Evolutionary conservation across 1,140 invertebrate species (phyloP), one percentile per base, ranked within the genome.

Genomic region (Pseudoatta argentina): DNA sequence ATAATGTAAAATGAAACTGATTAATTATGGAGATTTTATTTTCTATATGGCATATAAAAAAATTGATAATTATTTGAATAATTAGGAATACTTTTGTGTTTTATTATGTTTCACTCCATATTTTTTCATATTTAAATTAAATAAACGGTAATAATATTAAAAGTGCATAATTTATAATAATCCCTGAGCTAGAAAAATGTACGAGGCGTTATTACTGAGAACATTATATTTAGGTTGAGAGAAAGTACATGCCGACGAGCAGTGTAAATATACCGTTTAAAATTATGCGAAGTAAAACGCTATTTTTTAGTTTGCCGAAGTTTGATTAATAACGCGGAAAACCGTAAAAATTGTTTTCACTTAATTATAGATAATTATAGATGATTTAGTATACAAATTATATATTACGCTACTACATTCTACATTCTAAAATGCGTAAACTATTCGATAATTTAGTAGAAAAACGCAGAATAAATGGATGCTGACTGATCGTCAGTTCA

Each of bases 261-360:
- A 64, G 51, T 77, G 39, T 27, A 27, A 34, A 24, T 16, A 10
- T 30, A 24, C 12, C 30, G 63, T 53, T 48, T 39, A 67, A n/a
- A 67, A 27, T 51, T 30, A 66, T 18, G 44, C 21, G 12, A 30
- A 18, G 39, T 24, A 69, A 69, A 69, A 69, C 2, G 76, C 18
- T 39, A 53, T 79, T 79, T 21, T 2, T 51, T 78, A 34, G 24
- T 39, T 30, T 6, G n/a, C n/a, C 14, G 12, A 21, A 24, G 48
- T 51, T 51, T 44, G 48, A 14, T 8, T 10, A n/a, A 30, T 79
- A 79, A 79, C 66, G 10, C n/a, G n/a, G 61, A 66, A 66, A 79
- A 67, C 3, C 48, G 14, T 27, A 34, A n/a, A 34, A n/a, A 79
- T 79, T 48, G n/a, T 69, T 67, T 78, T 78, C 44, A 78, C 48